Conservation (phyloP, 2,888 invertebrate genomes). For the Phasia obesa region DNA sequence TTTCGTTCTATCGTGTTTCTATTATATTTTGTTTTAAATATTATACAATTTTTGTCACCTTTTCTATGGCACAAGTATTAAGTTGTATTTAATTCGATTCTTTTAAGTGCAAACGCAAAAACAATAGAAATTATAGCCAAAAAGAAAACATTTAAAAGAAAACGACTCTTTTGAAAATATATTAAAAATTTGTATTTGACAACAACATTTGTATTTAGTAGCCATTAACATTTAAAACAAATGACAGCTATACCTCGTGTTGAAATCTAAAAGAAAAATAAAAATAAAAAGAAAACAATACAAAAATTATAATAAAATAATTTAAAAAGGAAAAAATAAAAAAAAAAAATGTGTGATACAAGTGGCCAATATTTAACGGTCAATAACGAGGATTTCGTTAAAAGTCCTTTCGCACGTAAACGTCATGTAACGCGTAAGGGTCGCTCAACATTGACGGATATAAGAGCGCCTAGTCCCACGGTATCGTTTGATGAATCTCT, state of each 20-base stretch:
- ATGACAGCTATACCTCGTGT: conserved; percentile 57
- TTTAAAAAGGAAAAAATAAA: conserved; percentile 6
- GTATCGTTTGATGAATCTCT: conserved; percentile 41
- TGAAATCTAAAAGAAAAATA: background rate
- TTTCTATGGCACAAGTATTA: background rate
- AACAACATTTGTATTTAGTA: conserved; percentile 45
- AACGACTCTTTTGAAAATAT: conserved; percentile 32
- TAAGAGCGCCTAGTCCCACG: conserved; percentile 37
- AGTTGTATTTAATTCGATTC: conserved; percentile 54
- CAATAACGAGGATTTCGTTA: conserved; percentile 67
- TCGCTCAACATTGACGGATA: conserved; percentile 65
- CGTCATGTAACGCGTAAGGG: conserved; percentile 56
- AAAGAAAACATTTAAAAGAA: conserved; percentile 27
- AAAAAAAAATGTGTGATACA: conserved; percentile 45
- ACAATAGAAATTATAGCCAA: conserved; percentile 4
- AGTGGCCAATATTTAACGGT: conserved; percentile 66
- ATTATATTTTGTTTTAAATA: conserved; percentile 16
- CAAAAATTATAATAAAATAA: conserved; percentile 2
- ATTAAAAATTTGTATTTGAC: conserved; percentile 42
- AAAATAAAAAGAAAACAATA: conserved; percentile 27
- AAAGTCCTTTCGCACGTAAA: conserved; percentile 60
- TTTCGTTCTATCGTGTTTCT: background rate
- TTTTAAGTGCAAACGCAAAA: conserved; percentile 41
- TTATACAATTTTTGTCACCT: conserved; percentile 53
- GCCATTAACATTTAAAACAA: conserved; percentile 52